Conservation (phyloP, 2,888 invertebrate species). For the Brachynemurus nebulosus region DNA sequence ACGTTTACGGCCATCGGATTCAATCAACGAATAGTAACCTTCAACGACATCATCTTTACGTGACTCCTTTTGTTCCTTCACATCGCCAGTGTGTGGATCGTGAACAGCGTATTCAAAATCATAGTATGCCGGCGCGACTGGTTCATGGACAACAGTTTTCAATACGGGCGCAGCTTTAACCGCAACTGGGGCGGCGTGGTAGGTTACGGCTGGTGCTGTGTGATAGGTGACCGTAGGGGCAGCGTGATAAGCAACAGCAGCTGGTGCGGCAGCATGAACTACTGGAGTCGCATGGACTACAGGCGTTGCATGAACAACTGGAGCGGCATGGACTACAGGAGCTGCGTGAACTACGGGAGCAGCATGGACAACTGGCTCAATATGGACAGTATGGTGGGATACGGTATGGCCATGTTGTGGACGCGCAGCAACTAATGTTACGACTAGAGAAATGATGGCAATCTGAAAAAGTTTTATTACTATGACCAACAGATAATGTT, state of each 20-base stretch:
- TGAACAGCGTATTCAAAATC: slow-evolving; percentile 38
- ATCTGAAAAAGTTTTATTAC: slow-evolving; percentile 21
- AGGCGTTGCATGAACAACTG: no score
- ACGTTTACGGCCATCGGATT: slow-evolving; percentile 30
- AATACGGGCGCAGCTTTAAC: neutral
- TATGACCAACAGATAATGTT: no score
- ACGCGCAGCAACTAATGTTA: neutral
- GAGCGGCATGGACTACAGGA: no score
- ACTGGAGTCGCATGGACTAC: no score
- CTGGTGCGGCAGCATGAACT: no score
- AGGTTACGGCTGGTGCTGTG: no score
- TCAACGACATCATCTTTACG: slow-evolving; percentile 37
- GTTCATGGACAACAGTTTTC: neutral
- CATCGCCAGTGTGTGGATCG: slow-evolving; percentile 38
- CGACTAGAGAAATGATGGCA: slow-evolving; percentile 19
- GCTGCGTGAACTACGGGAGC: neutral
- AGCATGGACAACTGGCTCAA: neutral
- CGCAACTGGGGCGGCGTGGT: no score
- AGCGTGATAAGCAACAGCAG: no score
- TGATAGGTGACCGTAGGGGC: no score
- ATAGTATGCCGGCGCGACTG: slow-evolving; percentile 29
- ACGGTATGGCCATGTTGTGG: neutral
- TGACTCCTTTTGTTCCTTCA: slow-evolving; percentile 39
- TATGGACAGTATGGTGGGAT: neutral
- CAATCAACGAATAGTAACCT: slow-evolving; percentile 32